Percentiles rank a stretch among this genome's conserved stretches.
phyloP scores from a whole-genome alignment of 2,797 vertebrate genomes.

The Lophotriccus pileatus region DNA sequence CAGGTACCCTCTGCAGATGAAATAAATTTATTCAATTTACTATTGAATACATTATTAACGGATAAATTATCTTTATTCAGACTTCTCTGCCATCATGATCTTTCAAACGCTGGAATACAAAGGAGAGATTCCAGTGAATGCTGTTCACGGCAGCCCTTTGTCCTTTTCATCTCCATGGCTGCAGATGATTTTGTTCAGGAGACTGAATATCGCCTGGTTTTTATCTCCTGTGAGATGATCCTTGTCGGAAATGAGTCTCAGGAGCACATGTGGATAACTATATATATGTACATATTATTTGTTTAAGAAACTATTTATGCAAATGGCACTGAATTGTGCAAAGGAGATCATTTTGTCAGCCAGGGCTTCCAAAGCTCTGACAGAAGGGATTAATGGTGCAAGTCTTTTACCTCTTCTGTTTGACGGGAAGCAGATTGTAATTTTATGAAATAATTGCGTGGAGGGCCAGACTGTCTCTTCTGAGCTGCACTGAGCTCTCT shows the following conservation, averaged over 20 bases:
- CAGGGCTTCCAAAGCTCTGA: not conserved
- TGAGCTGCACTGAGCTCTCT: not conserved
- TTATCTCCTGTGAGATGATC: constrained; percentile 65
- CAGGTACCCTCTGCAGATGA: not conserved
- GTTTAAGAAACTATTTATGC: constrained; percentile 52
- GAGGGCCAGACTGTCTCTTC: not conserved
- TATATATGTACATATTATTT: constrained; percentile 26
- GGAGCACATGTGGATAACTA: constrained; percentile 40
- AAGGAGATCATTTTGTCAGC: constrained; percentile 34
- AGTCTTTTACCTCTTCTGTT: constrained; percentile 17
- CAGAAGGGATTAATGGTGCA: constrained; percentile 23
- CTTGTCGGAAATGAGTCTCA: constrained; percentile 47
- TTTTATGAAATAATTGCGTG: not conserved
- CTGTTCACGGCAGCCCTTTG: not conserved
- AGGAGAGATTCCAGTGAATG: constrained; percentile 12
- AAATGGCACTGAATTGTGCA: constrained; percentile 12
- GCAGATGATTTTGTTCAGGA: constrained; percentile 56
- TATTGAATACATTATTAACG: not conserved
- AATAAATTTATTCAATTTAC: not conserved
- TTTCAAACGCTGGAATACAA: constrained; percentile 5
- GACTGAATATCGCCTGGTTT: constrained; percentile 36
- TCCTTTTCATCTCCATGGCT: constrained; percentile 51
- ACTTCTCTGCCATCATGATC: not conserved
- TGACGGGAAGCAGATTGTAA: constrained; percentile 8
- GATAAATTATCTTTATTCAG: not conserved